These are phyloP conservation scores for Laspeyria flexula DNA, from an alignment of 2,888 invertebrate species.

Conservation along the genomic window DNA sequence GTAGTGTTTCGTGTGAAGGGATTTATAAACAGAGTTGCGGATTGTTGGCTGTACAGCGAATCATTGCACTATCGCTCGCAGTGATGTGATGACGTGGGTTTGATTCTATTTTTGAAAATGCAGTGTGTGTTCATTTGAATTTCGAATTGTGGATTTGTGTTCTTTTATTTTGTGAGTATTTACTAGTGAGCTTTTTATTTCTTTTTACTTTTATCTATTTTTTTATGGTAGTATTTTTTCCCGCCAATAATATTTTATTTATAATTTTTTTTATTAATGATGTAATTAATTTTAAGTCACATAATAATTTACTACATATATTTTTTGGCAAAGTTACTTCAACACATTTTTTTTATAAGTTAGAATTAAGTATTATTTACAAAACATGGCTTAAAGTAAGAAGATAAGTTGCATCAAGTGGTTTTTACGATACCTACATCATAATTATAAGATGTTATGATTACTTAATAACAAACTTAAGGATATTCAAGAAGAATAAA, in stretches of 20 bases:
- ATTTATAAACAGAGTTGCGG: constrained; percentile 23
- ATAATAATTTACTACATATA: too few relatives aligned
- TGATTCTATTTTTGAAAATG: constrained; percentile 12
- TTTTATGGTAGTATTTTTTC: background rate
- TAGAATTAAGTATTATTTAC: too few relatives aligned
- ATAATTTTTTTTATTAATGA: background rate
- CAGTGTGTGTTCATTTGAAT: constrained; percentile 24
- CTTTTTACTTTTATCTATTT: constrained; percentile 2
- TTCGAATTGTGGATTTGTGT: constrained; percentile 23
- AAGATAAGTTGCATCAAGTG: too few relatives aligned
- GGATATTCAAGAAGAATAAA: too few relatives aligned
- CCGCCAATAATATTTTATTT: background rate
- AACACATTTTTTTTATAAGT: too few relatives aligned
- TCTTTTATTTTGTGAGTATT: constrained; percentile 32
- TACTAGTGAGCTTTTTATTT: too few relatives aligned
- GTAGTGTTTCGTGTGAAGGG: constrained; percentile 10
- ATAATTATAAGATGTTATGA: too few relatives aligned
- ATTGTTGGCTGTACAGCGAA: constrained; percentile 39
- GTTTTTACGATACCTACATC: too few relatives aligned
- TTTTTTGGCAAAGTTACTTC: too few relatives aligned
- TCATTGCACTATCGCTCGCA: constrained; percentile 43
- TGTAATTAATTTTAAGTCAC: too few relatives aligned
- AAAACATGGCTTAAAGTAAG: too few relatives aligned
- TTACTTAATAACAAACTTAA: too few relatives aligned
- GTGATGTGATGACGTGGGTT: constrained; percentile 43